Conservation (phyloP, 2,888 invertebrate genomes). For the Chymomyza procnemis region DNA sequence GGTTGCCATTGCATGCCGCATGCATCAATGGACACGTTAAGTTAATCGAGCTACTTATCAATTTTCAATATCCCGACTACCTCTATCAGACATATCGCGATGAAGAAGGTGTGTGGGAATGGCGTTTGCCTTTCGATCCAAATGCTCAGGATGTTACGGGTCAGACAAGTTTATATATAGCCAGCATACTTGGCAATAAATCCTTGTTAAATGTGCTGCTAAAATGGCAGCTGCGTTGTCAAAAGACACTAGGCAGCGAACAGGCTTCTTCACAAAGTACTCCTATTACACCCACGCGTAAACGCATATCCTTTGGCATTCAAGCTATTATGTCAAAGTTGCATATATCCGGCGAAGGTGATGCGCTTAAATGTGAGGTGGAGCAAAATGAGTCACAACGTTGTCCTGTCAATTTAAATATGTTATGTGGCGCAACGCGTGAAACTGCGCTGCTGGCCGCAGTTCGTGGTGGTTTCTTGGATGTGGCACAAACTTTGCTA, state of each 20-base stretch:
- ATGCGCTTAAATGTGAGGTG: slow-evolving; percentile 68
- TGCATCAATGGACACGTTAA: slow-evolving; percentile 91
- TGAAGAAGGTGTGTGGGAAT: slow-evolving; percentile 87
- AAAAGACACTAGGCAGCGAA: slow-evolving; percentile 72
- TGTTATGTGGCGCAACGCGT: slow-evolving; percentile 85
- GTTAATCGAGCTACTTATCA: slow-evolving; percentile 88
- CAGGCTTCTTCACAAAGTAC: slow-evolving; percentile 63
- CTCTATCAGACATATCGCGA: slow-evolving; percentile 85
- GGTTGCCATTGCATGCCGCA: slow-evolving; percentile 95
- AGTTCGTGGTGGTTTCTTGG: slow-evolving; percentile 86
- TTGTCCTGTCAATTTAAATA: slow-evolving; percentile 86
- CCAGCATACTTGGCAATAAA: slow-evolving; percentile 89
- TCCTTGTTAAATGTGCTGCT: slow-evolving; percentile 88
- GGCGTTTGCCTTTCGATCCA: slow-evolving; percentile 93
- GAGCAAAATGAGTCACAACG: slow-evolving; percentile 76
- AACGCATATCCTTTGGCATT: slow-evolving; percentile 91
- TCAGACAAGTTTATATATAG: slow-evolving; percentile 93
- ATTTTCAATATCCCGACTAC: slow-evolving; percentile 88
- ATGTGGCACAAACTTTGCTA: slow-evolving; percentile 85
- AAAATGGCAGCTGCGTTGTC: slow-evolving; percentile 83
- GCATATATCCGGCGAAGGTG: slow-evolving; percentile 82
- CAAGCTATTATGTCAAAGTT: slow-evolving; percentile 92
- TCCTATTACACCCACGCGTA: slow-evolving; percentile 80
- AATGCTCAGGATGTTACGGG: slow-evolving; percentile 94
- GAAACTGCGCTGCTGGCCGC: slow-evolving; percentile 92